Percentiles rank a stretch among this genome's conserved stretches.
These are phyloP conservation scores for Tethya wilhelma DNA, from an alignment of 37 sponge, comb jelly and placozoan species.

Conservation along the genomic window DNA sequence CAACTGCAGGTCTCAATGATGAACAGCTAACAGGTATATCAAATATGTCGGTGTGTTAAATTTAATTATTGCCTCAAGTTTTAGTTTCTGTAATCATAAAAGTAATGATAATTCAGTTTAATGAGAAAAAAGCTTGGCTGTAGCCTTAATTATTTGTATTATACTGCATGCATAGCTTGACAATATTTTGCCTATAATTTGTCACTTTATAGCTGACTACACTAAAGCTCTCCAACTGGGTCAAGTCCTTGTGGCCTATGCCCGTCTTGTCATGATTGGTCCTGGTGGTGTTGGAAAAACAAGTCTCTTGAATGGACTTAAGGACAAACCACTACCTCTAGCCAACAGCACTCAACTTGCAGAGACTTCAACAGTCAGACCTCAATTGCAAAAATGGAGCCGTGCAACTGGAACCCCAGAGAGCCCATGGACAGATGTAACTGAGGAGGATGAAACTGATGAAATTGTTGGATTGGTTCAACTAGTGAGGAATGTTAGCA, in stretches of 20 bases:
- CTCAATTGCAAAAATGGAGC: not conserved
- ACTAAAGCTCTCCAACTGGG: slow-evolving; percentile 28
- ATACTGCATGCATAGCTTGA: too few relatives aligned
- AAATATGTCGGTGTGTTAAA: too few relatives aligned
- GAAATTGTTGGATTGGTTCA: slow-evolving; percentile 20
- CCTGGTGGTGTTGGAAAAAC: slow-evolving; percentile 41
- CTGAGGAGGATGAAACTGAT: slow-evolving; percentile 29
- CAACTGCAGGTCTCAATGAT: too few relatives aligned
- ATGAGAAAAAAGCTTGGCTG: too few relatives aligned
- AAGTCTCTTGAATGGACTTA: slow-evolving; percentile 30
- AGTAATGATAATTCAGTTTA: too few relatives aligned
- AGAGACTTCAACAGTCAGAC: slow-evolving; percentile 1
- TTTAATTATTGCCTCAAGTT: too few relatives aligned
- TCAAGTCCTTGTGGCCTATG: slow-evolving; percentile 31
- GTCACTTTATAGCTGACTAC: too few relatives aligned
- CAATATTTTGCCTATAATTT: too few relatives aligned
- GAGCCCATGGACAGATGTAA: slow-evolving; percentile 4
- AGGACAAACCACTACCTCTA: slow-evolving; percentile 6
- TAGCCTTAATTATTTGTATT: too few relatives aligned
- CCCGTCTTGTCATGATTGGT: slow-evolving; percentile 43
- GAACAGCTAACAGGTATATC: too few relatives aligned
- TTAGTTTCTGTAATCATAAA: too few relatives aligned
- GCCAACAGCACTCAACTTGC: slow-evolving; percentile 39
- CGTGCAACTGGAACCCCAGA: not conserved
- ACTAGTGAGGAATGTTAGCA: too few relatives aligned